These are phyloP conservation scores for Ascidia mentula DNA, from an alignment of 23 tunicate genomes.

Conservation along the genomic window DNA sequence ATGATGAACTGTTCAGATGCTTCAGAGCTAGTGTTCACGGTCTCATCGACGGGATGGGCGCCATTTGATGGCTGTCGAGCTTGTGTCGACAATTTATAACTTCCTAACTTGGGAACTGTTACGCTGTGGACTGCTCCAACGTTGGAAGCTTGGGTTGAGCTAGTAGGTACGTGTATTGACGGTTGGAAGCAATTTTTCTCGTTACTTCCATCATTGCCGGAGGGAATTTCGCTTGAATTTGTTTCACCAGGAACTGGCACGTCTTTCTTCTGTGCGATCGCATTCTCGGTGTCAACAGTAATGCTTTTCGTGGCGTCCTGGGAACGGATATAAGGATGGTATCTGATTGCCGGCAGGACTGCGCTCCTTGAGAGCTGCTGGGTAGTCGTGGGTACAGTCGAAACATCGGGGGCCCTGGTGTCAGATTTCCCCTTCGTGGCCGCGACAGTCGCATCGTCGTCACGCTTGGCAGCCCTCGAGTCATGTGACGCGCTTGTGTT, in stretches of 20 bases:
- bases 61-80: neutral
- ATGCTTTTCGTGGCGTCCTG: neutral
- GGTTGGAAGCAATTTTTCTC: conserved; percentile 5
- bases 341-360: neutral
- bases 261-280: too few species aligned
- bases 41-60: neutral
- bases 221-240: too few species aligned
- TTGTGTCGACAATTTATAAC: neutral
- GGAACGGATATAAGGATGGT: conserved; percentile 8
- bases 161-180: conserved; percentile 8
- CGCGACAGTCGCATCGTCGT: neutral
- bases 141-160: neutral
- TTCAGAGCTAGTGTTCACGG: neutral
- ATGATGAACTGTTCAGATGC: neutral
- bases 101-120: conserved; percentile 11
- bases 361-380: neutral
- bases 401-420: neutral
- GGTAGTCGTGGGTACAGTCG: neutral
- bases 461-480: neutral
- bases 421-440: neutral
- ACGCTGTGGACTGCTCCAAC: conserved; percentile 5
- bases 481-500: conserved; percentile 6
- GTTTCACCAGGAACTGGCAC: too few species aligned
- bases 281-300: too few species aligned
- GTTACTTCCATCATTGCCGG: neutral